phyloP scores from a whole-genome alignment of 1,140 invertebrate genomes.

The Drosophila ficusphila region DNA sequence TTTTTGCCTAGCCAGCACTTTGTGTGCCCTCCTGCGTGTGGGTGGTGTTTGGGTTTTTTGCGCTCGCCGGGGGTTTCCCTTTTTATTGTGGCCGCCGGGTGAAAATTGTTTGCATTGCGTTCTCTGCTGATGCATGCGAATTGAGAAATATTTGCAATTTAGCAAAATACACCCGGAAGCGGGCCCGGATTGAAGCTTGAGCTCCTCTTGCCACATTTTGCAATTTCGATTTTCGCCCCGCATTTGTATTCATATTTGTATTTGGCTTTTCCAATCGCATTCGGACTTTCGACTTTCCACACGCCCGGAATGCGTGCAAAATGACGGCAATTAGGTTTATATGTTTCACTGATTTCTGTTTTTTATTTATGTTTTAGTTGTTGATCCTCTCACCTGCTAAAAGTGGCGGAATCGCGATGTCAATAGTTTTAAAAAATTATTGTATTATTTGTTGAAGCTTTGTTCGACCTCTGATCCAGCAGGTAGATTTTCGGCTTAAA shows the following conservation, averaged over 20 bases:
- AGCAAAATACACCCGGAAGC: constrained; percentile 78
- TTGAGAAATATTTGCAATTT: constrained; percentile 83
- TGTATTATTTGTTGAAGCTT: not conserved
- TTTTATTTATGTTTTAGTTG: constrained; percentile 3
- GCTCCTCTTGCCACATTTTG: constrained; percentile 24
- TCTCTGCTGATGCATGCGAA: constrained; percentile 78
- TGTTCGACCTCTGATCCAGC: too few species aligned
- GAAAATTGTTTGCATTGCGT: constrained; percentile 77
- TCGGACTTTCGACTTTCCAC: constrained; percentile 23
- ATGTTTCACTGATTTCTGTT: constrained; percentile 7
- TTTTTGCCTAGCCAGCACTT: constrained; percentile 37
- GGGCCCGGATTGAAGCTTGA: constrained; percentile 52
- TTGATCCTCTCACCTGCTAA: constrained; percentile 1
- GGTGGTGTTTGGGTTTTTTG: constrained; percentile 27
- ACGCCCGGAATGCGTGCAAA: constrained; percentile 59
- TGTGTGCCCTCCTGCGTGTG: constrained; percentile 2
- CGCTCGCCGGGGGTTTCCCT: constrained; percentile 24
- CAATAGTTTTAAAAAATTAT: not conserved
- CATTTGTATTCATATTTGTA: constrained; percentile 31
- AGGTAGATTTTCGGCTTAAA: too few species aligned
- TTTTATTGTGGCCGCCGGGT: constrained; percentile 61
- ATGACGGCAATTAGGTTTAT: constrained; percentile 69
- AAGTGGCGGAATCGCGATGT: not conserved
- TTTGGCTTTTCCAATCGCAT: constrained; percentile 34
- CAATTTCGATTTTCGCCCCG: constrained; percentile 24